phyloP scores from a whole-genome alignment of 1,140 invertebrate genomes.

The Magallana angulata region DNA sequence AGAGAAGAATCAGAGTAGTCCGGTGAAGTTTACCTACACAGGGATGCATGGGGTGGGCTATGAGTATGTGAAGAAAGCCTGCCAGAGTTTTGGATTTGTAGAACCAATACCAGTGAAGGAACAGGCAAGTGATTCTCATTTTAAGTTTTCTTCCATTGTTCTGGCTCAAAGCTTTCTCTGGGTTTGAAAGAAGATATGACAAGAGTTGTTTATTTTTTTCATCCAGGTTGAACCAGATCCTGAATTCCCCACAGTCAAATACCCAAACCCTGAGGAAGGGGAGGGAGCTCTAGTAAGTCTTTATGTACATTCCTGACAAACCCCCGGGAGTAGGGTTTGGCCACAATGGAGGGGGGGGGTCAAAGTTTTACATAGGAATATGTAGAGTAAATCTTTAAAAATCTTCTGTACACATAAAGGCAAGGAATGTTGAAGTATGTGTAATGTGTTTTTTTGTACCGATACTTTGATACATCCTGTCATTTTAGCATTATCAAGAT shows the following conservation, averaged over 20 bases:
- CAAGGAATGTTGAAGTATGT: no score
- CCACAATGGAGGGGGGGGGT: no score
- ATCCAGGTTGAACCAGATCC: constrained; percentile 93
- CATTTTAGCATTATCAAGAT: no score
- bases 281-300: constrained; percentile 87
- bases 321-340: no score
- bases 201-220: no score
- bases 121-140: constrained; percentile 70
- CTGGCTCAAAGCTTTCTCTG: background rate
- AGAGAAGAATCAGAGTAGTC: constrained; percentile 82
- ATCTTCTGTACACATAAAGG: no score
- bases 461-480: no score
- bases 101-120: constrained; percentile 89
- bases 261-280: constrained; percentile 99
- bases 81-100: constrained; percentile 88
- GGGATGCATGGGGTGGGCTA: constrained; percentile 99
- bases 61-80: constrained; percentile 87
- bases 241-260: constrained; percentile 97
- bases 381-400: no score
- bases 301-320: no score
- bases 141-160: background rate
- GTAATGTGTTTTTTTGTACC: no score
- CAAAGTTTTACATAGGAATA: no score
- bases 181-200: background rate
- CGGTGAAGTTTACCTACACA: constrained; percentile 91